A percentile compares a stretch with the other conserved stretches of the same genome.
phyloP scores from a whole-genome alignment of 1,140 invertebrate genomes.

The Ditylenchus dipsaci region DNA sequence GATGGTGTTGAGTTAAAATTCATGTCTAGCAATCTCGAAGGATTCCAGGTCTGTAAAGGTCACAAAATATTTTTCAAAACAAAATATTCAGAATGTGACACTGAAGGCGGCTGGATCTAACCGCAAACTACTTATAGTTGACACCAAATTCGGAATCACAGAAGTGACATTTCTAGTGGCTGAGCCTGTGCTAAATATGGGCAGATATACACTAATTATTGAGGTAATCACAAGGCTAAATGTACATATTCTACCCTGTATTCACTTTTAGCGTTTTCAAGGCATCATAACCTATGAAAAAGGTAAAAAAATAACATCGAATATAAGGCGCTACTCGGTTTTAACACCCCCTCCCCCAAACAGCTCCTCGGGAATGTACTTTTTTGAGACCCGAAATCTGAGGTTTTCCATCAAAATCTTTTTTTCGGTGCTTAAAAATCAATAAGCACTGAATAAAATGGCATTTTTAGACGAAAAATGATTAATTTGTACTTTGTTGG shows the following conservation, averaged over 20 bases:
- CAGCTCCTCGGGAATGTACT: no score
- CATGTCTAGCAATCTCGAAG: neutral
- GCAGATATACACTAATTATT: slow-evolving; percentile 35
- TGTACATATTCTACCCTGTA: no score
- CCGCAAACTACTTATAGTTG: slow-evolving; percentile 23
- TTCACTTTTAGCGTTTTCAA: slow-evolving; percentile 19
- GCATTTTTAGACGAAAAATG: no score
- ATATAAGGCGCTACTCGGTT: no score
- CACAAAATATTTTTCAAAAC: neutral
- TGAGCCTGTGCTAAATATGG: slow-evolving; percentile 15
- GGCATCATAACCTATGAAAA: slow-evolving; percentile 42
- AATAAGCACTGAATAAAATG: no score
- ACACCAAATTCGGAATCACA: slow-evolving; percentile 9
- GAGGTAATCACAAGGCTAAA: slow-evolving; percentile 1
- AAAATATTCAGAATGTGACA: slow-evolving; percentile 26
- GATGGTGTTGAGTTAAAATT: neutral
- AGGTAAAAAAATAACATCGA: slow-evolving; percentile 27
- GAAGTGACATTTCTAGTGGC: slow-evolving; percentile 35
- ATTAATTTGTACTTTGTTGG: no score
- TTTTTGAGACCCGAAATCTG: neutral
- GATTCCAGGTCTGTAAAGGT: neutral
- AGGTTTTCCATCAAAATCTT: no score
- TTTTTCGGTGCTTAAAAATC: no score
- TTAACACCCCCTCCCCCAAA: no score
- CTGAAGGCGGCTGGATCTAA: slow-evolving; percentile 3